phyloP scores from a whole-genome alignment of 2,113 vertebrate genomes.

The Petromus typicus region DNA sequence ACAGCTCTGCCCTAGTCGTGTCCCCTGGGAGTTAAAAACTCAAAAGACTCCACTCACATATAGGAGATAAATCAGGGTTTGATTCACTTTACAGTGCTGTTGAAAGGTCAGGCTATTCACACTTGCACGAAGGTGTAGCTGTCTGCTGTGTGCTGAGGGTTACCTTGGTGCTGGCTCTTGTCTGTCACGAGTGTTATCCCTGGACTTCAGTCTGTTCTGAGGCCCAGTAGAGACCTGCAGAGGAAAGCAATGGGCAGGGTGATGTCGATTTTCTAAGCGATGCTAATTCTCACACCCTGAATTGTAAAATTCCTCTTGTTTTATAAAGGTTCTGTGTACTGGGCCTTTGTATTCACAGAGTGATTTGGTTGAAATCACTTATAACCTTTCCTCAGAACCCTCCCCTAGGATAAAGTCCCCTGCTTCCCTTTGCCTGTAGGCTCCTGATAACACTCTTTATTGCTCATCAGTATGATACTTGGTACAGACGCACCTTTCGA shows the following conservation, averaged over 20 bases:
- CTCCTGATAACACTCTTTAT: neutral
- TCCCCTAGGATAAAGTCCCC: neutral
- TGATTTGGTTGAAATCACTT: neutral
- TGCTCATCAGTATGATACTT: neutral
- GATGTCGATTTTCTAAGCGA: neutral
- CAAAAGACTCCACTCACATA: neutral
- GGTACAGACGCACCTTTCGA: neutral
- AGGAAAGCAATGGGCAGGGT: neutral
- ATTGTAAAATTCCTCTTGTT: conserved; percentile 10
- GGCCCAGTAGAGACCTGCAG: neutral
- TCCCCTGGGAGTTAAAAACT: neutral
- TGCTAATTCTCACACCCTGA: neutral
- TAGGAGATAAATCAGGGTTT: neutral
- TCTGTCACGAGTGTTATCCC: neutral
- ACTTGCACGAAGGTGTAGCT: neutral
- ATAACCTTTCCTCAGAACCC: conserved; percentile 16
- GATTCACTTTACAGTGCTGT: neutral
- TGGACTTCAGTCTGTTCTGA: neutral
- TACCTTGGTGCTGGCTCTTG: neutral
- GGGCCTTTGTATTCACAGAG: neutral
- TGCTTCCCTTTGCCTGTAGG: neutral
- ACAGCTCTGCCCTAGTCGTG: neutral
- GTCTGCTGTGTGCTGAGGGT: neutral
- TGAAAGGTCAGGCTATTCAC: neutral
- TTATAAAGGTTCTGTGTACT: neutral